These are phyloP conservation scores for Penaeus chinensis DNA, from an alignment of 1,140 invertebrate species.

Conservation along the genomic window DNA sequence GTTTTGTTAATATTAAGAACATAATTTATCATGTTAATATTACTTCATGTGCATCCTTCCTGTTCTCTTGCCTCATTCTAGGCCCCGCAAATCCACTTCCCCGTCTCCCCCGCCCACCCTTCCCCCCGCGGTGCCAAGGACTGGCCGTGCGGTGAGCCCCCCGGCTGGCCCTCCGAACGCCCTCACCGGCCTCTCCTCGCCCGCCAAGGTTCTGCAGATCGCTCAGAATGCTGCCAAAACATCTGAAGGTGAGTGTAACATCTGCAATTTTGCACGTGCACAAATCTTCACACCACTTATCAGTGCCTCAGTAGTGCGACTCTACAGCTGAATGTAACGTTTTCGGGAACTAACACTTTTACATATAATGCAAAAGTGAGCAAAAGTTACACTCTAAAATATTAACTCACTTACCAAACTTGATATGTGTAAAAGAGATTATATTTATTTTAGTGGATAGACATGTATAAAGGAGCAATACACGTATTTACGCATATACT, in stretches of 20 bases:
- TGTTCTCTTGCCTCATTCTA: background rate
- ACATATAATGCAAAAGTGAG: too few species aligned
- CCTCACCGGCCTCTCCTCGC: constrained; percentile 54
- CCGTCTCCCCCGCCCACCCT: constrained; percentile 27
- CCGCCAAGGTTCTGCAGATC: constrained; percentile 59
- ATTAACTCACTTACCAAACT: too few species aligned
- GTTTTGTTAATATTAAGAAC: too few species aligned
- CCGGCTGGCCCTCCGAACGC: constrained; percentile 28
- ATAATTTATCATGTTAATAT: too few species aligned
- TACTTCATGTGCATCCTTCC: too few species aligned
- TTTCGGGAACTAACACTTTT: too few species aligned
- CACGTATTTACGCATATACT: too few species aligned
- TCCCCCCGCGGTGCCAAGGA: constrained; percentile 9
- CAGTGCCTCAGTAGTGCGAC: background rate
- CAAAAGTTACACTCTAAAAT: too few species aligned
- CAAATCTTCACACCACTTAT: background rate
- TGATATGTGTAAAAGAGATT: too few species aligned
- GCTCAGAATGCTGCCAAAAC: constrained; percentile 58
- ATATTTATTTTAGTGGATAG: too few species aligned
- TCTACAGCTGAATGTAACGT: too few species aligned
- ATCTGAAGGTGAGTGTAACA: constrained; percentile 54
- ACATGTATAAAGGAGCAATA: too few species aligned
- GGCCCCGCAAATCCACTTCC: constrained; percentile 48
- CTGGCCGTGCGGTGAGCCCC: constrained; percentile 33
- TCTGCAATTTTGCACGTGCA: background rate